Evolutionary conservation across 2,113 vertebrate genomes (phyloP), one percentile per base, ranked within the genome.

Genomic region (Desmodus rotundus): DNA sequence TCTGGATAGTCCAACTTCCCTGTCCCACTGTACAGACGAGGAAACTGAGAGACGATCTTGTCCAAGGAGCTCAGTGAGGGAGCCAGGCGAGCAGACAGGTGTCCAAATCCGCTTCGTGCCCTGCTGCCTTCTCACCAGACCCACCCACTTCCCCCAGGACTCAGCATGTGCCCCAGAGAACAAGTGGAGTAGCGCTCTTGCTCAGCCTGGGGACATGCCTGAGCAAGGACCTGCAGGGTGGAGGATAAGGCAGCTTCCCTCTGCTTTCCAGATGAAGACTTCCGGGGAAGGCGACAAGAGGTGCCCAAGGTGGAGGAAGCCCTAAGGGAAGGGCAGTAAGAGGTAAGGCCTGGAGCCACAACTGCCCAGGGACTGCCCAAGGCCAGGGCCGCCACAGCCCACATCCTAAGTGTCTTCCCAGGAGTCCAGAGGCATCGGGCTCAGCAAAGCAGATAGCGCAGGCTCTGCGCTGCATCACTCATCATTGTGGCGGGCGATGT

Each of bases 221-320:
- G 52, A 68, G 22, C 3, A 1, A 31, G 28, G 41, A 22, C 41
- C 26, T 67, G 13, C 36, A 11, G 47, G 20, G 22, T 36, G 50
- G 43, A 63, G 43, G 56, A 3, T 95, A 85, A 97, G 50, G 86
- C 16, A 4, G 15, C 24, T 45, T 70, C 7, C 54, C 88, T 86
- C 93, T 98, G 89, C 80, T 36, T 98, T 98, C 95, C 97, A 99
- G 99, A 99, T 91, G 99, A 99, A 95, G 98, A 99, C 61, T 94
- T 98, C 93, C 98, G 98, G 61, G 96, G 96, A 3, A 98, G 97
- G 96, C 97, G 97, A 98, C 97, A 98, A 97, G 98, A 99, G 97
- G 95, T 97, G n/a, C 78, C 98, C 45, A 98, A 98, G 97, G 98
- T 98, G 94, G 98, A 97, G 97, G 98, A 99, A 98, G 68, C 87